Base-by-base conservation (phyloP, 2,113 vertebrate species). In the Sebastes fasciatus region DNA sequence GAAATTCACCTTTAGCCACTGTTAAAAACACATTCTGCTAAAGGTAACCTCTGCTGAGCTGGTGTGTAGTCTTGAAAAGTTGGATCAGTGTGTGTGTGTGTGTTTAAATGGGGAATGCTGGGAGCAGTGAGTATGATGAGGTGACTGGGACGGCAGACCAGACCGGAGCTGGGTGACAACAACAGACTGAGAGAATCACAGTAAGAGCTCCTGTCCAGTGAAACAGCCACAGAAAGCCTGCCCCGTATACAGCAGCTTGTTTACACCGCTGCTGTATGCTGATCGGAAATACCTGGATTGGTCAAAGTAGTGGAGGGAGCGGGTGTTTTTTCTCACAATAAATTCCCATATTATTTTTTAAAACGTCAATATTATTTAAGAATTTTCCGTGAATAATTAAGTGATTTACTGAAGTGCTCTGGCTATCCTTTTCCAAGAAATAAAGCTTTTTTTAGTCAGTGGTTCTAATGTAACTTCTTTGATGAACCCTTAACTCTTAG, bases 111-210 rank as follows among this genome's bases (percentile, higher is more conserved):
- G 68, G 43, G 55, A 76, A 66, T 74, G 68, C 81, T 66, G 63
- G 68, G 34, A 68, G 34, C 70, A 78, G 80, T 80, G 82, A 85
- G 80, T 51, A 49, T 78, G 78, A 88, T 62, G 68, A 82, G 83
- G 74, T 12, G 76, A 92, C 74, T 62, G 67, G 60, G 81, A 86
- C 55, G 1, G 43, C 60, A 76, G 78, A 79, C 71, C 91, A 83
- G 74, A 88, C 85, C 55, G 23, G 19, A 84, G 87, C 90, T 87
- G 89, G 80, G 87, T 77, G 76, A 75, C n/a, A 78, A 73, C 3
- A 64, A 76, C 63, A 73, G 19, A 83, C 54, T 48, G 13, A 75
- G 55, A 70, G 68, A 74, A 23, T 67, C 76, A 67, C 69, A 79
- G 21, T 66, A 48, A 55, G 62, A 63, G 6, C 52, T 69, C 21